phyloP scores from a whole-genome alignment of 2,888 invertebrate species.

The Vanessa cardui region DNA sequence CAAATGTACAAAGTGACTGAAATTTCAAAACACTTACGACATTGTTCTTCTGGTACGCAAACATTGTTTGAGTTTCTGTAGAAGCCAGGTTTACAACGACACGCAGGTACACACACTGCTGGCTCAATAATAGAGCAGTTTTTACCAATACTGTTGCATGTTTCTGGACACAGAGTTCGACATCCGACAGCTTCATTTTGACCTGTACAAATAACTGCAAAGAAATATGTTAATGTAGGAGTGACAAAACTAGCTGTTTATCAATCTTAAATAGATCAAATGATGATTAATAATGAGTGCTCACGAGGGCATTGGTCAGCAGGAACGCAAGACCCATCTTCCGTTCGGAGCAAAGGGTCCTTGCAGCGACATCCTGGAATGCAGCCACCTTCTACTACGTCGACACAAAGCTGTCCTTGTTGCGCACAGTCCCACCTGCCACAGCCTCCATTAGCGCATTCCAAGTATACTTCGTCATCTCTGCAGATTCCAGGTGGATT shows the following conservation, averaged over 20 bases:
- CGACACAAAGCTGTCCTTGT: conserved; percentile 45
- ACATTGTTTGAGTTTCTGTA: conserved; percentile 44
- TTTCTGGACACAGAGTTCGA: conserved; percentile 25
- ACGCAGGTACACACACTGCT: conserved; percentile 40
- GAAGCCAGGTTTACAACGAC: conserved; percentile 50
- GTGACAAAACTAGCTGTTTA: not conserved
- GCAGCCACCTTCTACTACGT: conserved; percentile 42
- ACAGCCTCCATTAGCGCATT: conserved; percentile 51
- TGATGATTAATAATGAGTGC: not conserved
- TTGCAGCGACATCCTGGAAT: conserved; percentile 47
- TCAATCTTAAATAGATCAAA: not conserved
- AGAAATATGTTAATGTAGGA: not conserved
- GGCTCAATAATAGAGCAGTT: conserved; percentile 37
- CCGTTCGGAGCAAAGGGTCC: conserved; percentile 40
- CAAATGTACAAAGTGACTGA: too few species aligned
- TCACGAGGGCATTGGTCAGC: conserved; percentile 46
- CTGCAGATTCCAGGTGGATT: conserved; percentile 14
- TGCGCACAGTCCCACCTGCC: conserved; percentile 48
- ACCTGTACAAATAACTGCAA: conserved; percentile 22
- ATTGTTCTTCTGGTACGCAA: conserved; percentile 46
- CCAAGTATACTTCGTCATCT: conserved; percentile 44
- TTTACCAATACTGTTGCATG: conserved; percentile 45
- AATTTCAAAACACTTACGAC: conserved; percentile 31
- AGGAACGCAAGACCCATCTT: conserved; percentile 49
- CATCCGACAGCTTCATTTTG: conserved; percentile 32